A percentile compares a stretch with the other conserved stretches of the same genome.
phyloP scores from a whole-genome alignment of 1,140 invertebrate genomes.

The Colletes gigas region DNA sequence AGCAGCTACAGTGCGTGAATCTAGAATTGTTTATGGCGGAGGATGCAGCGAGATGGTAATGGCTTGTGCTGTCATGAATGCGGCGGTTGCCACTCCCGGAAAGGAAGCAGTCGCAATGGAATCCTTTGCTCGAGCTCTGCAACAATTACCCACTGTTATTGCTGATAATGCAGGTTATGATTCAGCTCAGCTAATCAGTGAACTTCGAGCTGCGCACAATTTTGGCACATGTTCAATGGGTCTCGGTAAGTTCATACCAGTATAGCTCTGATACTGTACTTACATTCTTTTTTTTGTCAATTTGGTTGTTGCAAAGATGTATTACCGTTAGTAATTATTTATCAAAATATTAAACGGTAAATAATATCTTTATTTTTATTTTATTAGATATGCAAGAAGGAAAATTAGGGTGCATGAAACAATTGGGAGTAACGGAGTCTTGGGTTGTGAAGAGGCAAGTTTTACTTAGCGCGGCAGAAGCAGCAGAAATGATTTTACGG shows the following conservation, averaged over 20 bases:
- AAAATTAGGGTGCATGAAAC: constrained; percentile 92
- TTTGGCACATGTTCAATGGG: constrained; percentile 89
- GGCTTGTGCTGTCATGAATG: constrained; percentile 93
- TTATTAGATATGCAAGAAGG: constrained; percentile 92
- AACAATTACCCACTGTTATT: constrained; percentile 95
- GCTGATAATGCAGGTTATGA: constrained; percentile 99
- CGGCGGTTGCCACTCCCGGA: constrained; percentile 94
- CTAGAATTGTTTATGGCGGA: constrained; percentile 95
- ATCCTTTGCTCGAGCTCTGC: constrained; percentile 94
- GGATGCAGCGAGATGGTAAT: constrained; percentile 98
- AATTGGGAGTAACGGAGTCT: constrained; percentile 97
- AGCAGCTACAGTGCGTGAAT: constrained; percentile 96
- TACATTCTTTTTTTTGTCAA: too few relatives aligned
- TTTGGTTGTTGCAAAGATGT: too few relatives aligned
- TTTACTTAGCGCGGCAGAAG: constrained; percentile 96
- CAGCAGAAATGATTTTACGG: constrained; percentile 99
- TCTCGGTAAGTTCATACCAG: constrained; percentile 84
- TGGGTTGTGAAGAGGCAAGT: constrained; percentile 98
- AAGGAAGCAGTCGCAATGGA: constrained; percentile 99
- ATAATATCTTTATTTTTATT: constrained; percentile 32
- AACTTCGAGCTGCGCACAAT: constrained; percentile 94
- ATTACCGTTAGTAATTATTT: neutral
- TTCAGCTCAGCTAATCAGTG: constrained; percentile 95
- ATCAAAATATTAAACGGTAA: neutral
- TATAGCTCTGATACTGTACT: neutral